Evolutionary conservation across 2,113 vertebrate genomes (phyloP), one percentile per base, ranked within the genome.

Genomic region (Tychaedon coryphoeus): DNA sequence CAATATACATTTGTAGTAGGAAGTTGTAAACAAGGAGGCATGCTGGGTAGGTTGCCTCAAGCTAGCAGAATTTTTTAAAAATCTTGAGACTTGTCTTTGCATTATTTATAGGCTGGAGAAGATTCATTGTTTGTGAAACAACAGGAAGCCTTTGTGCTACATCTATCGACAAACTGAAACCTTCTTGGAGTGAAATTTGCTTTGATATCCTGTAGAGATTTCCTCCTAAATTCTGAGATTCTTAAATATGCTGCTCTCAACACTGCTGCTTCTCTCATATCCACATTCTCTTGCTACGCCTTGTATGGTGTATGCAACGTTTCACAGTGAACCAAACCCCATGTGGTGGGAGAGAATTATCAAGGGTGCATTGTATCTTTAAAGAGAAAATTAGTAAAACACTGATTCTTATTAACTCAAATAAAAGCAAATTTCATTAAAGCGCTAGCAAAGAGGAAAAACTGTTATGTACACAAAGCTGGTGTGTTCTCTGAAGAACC

Each of bases 11-110:
- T 96, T 94, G 95, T 91, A 92, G 33, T 96, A 92, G 67, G 76
- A 60, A 79, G 92, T 79, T 96, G 88, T 97, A 97, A 98, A 96
- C 97, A 97, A 96, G 96, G 86, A 97, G 66, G 23, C 89, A 93
- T 92, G 85, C 97, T 94, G 97, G 64, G 96, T 60, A 95, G 93
- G 88, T 86, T 92, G 95, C 96, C 96, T 92, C 54, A 47, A 98
- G 96, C 94, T 92, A 94, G 38, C 29, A 53, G 85, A 96, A 96
- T 95, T 91, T 97, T 89, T 91, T 1, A 56, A 92, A 96, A 92
- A 85, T 88, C 51, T 87, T 38, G 82, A 97, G 92, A 81, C 31
- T 84, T 87, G 38, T 54, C 86, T 96, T 92, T 96, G 79, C 77
- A 86, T 97, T 97, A 96, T 97, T 98, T 97, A 97, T 96, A 65